These are phyloP conservation scores for Gavialis gangeticus DNA, from an alignment of 2,113 vertebrate species.

Conservation along the genomic window DNA sequence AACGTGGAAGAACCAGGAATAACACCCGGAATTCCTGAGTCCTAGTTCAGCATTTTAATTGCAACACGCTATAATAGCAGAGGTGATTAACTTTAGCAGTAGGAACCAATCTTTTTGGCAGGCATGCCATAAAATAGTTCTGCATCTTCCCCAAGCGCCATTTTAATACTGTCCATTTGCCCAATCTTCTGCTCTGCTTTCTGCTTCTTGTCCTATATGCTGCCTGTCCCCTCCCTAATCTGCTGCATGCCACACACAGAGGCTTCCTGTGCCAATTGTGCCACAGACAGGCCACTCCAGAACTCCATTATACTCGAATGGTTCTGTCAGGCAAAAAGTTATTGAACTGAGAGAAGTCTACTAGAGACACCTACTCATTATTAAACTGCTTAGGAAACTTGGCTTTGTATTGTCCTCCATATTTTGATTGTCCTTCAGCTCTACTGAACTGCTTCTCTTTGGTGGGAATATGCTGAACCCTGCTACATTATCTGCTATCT, in stretches of 20 bases:
- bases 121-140: too few species aligned
- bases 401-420: neutral
- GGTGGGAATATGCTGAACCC: rapidly evolving
- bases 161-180: too few species aligned
- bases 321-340: neutral
- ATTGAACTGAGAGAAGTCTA: neutral
- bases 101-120: too few species aligned
- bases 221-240: too few species aligned
- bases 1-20: neutral
- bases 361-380: neutral
- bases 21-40: neutral
- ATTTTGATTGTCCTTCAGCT: too few species aligned
- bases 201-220: too few species aligned
- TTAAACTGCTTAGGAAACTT: too few species aligned
- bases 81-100: neutral
- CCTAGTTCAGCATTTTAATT: neutral
- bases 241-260: too few species aligned
- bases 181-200: too few species aligned
- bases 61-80: neutral
- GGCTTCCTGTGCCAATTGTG: too few species aligned
- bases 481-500: neutral
- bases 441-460: neutral
- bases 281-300: neutral
- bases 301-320: neutral
- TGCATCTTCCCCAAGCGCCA: too few species aligned